Evolutionary conservation across 2,888 invertebrate species (phyloP), one percentile per base, ranked within the genome.

Genomic region (Rhabditoides inermis): DNA sequence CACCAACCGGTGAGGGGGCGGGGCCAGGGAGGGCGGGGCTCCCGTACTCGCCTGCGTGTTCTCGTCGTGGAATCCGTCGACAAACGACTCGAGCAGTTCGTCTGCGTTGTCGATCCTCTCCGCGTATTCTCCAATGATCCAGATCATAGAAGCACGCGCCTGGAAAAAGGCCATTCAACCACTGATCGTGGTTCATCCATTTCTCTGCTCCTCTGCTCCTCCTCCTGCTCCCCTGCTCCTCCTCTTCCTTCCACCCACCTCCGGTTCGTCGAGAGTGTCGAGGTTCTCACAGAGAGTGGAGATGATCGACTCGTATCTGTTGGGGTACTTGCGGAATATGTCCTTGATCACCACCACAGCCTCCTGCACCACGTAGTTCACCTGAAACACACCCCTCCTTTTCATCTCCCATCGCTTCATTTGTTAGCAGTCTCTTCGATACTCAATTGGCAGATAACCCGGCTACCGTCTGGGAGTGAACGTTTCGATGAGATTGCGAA

Each of bases 61-160:
- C 77, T 94, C 92, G 79, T 92, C 92, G 68, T 82, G 90, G 82
- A 94, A 94, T 12, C 91, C 95, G 81, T 99, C 98, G 6, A 99
- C 82, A 82, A 98, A 98, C 58, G 91, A 91, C 77, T 98, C 95
- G 22, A 98, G 81, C 27, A 99, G 82, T 75, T 98, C 98, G 75
- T 98, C 98, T 0, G 98, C 98, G 77, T 98, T 98, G 79, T 98
- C 98, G 68, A 98, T 99, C 63, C 98, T 85, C 78, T 98, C 98
- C 0, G 98, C 98, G 79, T 99, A 99, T 79, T 98, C 95, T 35
- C 64, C 95, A 70, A 84, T 83, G 62, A 84, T 84, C 84, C 84
- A 84, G 65, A 84, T 95, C 95, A 95, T 98, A 6, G 91, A 91
- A 3, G 95, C 95, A 68, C 95, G 79, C 45, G 64, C 64, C n/a